phyloP scores from a whole-genome alignment of 2,113 vertebrate species.

The Hyperoodon ampullatus region DNA sequence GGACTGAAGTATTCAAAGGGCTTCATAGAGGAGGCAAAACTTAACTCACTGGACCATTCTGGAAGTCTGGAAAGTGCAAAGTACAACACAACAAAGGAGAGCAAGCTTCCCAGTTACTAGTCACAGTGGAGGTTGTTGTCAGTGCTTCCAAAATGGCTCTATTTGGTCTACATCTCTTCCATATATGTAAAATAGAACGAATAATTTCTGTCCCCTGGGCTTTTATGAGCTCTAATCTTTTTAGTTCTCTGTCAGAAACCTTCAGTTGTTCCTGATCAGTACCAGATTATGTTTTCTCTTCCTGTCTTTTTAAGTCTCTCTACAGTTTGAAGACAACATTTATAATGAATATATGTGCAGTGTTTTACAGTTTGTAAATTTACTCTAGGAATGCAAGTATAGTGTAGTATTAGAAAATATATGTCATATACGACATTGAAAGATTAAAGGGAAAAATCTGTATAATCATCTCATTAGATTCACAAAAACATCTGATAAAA shows the following conservation, averaged over 20 bases:
- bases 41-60: neutral
- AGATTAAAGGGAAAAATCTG: neutral
- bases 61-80: neutral
- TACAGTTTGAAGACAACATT: constrained; percentile 38
- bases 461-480: constrained; percentile 18
- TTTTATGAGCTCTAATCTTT: constrained; percentile 12
- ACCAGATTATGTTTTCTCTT: neutral
- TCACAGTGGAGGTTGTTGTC: neutral
- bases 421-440: neutral
- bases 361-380: constrained; percentile 47
- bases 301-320: constrained; percentile 14
- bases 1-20: neutral
- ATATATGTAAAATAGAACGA: neutral
- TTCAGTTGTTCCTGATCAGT: constrained; percentile 11
- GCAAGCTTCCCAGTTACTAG: neutral
- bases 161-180: neutral
- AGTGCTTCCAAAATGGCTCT: neutral
- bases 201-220: neutral
- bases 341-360: constrained; percentile 29
- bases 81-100: neutral
- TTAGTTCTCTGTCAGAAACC: neutral
- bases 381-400: constrained; percentile 7
- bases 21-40: neutral
- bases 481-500: constrained; percentile 40
- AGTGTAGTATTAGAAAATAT: constrained; percentile 36